A percentile compares a stretch with the other conserved stretches of the same genome.
Conservation (phyloP, 2,888 invertebrate species). For the Drosophila affinis region DNA sequence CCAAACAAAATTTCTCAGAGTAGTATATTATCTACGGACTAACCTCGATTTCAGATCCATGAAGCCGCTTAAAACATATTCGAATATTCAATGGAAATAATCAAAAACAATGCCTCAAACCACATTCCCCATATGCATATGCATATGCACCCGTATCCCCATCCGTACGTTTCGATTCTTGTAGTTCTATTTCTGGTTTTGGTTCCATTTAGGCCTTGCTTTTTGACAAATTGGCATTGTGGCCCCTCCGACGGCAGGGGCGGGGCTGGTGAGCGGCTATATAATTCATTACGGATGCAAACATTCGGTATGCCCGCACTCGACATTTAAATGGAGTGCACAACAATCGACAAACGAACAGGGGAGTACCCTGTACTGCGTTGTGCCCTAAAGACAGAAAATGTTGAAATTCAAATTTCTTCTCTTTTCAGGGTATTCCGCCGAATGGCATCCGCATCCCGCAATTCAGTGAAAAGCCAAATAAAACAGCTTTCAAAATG, state of each 20-base stretch:
- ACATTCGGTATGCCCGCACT: conserved; percentile 14
- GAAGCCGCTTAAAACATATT: neutral
- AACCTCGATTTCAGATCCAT: neutral
- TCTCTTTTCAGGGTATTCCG: conserved; percentile 4
- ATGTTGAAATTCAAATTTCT: neutral
- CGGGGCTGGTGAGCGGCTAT: conserved; percentile 2
- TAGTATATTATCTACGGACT: neutral
- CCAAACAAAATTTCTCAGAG: neutral
- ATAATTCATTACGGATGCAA: conserved; percentile 23
- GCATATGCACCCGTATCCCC: neutral
- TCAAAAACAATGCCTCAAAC: neutral
- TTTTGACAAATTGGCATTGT: conserved; percentile 20
- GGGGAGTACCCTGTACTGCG: neutral
- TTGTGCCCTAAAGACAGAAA: too few species aligned
- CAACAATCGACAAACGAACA: neutral
- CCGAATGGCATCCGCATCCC: neutral
- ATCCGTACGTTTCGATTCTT: too few species aligned
- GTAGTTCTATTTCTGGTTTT: neutral
- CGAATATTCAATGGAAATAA: neutral
- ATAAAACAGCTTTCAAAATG: conserved; percentile 15
- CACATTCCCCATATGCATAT: neutral
- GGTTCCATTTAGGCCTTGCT: conserved; percentile 1
- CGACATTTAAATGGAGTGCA: neutral
- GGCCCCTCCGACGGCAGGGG: neutral
- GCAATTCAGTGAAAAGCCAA: neutral